Conservation (phyloP, 2,888 invertebrate species). For the Tolmerus cingulatus region DNA sequence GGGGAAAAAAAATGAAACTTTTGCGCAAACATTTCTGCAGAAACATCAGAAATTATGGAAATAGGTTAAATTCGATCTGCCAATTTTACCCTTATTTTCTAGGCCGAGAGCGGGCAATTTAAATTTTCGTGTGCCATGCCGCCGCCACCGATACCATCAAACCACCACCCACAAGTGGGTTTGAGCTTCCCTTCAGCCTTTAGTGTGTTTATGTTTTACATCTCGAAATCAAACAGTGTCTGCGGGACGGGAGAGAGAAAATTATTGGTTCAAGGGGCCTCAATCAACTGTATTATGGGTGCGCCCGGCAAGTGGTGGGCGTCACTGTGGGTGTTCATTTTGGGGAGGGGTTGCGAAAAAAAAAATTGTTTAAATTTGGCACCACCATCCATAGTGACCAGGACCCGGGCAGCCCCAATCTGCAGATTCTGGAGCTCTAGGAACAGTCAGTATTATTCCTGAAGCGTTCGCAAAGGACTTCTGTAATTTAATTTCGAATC, state of each 20-base stretch:
- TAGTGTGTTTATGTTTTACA: constrained; percentile 2
- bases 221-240: neutral
- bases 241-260: neutral
- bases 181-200: neutral
- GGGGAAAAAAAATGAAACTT: neutral
- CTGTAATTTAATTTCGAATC: constrained; percentile 38
- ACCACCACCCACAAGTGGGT: too few relatives aligned
- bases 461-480: constrained; percentile 14
- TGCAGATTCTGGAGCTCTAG: neutral
- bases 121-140: neutral
- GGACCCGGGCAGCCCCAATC: neutral
- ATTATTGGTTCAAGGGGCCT: constrained; percentile 11
- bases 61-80: constrained; percentile 4
- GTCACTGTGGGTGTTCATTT: neutral
- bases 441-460: neutral
- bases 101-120: neutral
- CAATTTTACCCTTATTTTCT: constrained; percentile 14
- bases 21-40: neutral
- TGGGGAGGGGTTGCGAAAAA: neutral
- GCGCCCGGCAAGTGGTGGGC: neutral
- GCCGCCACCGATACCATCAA: neutral
- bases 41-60: constrained; percentile 20
- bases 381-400: neutral
- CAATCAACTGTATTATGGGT: constrained; percentile 25
- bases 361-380: neutral